These are phyloP conservation scores for Baccha elongata DNA, from an alignment of 2,888 invertebrate genomes.

Conservation along the genomic window DNA sequence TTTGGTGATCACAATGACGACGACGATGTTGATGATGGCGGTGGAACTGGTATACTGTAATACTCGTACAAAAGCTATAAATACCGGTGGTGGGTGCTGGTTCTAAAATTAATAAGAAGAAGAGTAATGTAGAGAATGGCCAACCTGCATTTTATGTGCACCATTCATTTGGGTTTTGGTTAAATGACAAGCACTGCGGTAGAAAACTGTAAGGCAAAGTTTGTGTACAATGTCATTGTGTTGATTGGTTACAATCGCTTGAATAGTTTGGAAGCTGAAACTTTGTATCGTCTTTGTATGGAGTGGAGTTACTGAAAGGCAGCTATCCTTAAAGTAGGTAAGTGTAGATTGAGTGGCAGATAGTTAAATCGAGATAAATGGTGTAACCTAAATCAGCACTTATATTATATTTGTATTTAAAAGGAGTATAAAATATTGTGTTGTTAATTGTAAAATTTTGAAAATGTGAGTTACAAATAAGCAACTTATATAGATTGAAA, in stretches of 20 bases:
- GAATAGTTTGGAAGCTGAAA: constrained; percentile 45
- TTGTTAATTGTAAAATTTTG: too few species aligned
- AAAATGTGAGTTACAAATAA: too few species aligned
- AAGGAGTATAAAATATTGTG: too few species aligned
- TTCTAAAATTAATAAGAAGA: constrained; percentile 44
- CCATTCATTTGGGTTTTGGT: constrained; percentile 60
- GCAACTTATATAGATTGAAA: too few species aligned
- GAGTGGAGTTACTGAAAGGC: constrained; percentile 22
- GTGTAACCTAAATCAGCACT: neutral
- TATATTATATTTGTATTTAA: too few species aligned
- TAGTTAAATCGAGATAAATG: neutral
- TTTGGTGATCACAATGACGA: constrained; percentile 62
- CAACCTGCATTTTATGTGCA: constrained; percentile 71
- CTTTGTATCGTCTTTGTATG: constrained; percentile 35
- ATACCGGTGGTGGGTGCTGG: constrained; percentile 4
- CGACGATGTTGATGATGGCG: constrained; percentile 24
- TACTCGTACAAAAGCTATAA: neutral
- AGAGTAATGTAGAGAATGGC: constrained; percentile 52
- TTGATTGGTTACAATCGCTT: constrained; percentile 67
- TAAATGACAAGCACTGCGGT: constrained; percentile 69
- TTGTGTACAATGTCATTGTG: constrained; percentile 68
- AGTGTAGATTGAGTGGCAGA: constrained; percentile 24
- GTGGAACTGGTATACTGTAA: neutral
- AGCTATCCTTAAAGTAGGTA: constrained; percentile 3
- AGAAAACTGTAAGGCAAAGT: constrained; percentile 60